Percentiles rank a stretch among this genome's conserved stretches.
Conservation (phyloP, 2,113 vertebrate genomes). For the Nothocercus julius region DNA sequence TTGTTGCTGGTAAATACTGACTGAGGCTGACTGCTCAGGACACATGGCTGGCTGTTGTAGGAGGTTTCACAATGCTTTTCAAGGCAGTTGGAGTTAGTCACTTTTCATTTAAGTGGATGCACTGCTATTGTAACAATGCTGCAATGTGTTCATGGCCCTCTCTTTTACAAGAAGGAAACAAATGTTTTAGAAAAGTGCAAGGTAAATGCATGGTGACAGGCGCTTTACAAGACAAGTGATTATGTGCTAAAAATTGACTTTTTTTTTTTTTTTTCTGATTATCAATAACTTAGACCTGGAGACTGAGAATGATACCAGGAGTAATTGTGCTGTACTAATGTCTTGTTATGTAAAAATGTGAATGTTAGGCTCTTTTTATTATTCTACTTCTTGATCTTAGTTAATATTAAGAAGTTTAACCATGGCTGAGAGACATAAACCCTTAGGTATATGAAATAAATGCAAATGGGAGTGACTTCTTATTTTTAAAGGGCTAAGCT, state of each 20-base stretch:
- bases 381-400: not conserved
- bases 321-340: constrained; percentile 20
- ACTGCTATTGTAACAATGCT: not conserved
- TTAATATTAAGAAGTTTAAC: not conserved
- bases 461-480: constrained; percentile 29
- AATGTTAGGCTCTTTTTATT: not conserved
- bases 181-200: not conserved
- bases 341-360: constrained; percentile 54
- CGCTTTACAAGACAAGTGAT: not conserved
- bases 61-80: constrained; percentile 18
- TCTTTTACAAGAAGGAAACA: not conserved
- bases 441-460: constrained; percentile 21
- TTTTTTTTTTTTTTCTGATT: not conserved
- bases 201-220: not conserved
- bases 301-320: constrained; percentile 6
- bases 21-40: not conserved
- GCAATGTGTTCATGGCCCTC: not conserved
- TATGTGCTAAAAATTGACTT: too few relatives aligned
- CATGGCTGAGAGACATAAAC: constrained; percentile 1
- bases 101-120: not conserved
- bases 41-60: not conserved
- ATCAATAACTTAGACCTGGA: not conserved
- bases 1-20: constrained; percentile 31
- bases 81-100: not conserved
- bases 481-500: constrained; percentile 37